Base-by-base conservation (phyloP, 2,888 invertebrate species). In the Trichogramma evanescens region DNA sequence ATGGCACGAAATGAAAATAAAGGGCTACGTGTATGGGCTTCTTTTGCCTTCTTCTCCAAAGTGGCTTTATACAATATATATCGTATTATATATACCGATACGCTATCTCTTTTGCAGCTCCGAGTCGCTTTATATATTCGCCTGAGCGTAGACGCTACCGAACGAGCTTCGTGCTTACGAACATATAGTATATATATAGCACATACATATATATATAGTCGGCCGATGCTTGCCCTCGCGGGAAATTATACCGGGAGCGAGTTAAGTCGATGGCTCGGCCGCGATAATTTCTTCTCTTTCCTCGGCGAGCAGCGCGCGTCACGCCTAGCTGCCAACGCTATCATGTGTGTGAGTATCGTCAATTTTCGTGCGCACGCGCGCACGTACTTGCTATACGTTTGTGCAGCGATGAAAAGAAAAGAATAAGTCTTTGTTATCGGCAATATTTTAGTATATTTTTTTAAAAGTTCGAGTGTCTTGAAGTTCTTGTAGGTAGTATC, bases 1-100 rank as follows among this genome's bases (percentile, higher is more conserved):
- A 74, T 26, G 26, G 26, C 26, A 70, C 73, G 71, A 75, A 69
- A 74, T 73, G 72, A 70, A 74, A 74, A 73, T 73, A 70, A 72
- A 66, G 26, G 66, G 59, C 50, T 67, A 66, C 26, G 26, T 26
- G 26, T 26, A 26, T 26, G 26, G 26, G 26, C 26, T 26, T 26
- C 26, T 26, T 26, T 26, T 26, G 26, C 26, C 26, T 26, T 26
- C 26, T 26, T 26, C 26, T 26, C 26, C 26, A 26, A 26, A 26
- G 26, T 26, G 26, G 26, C 26, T 26, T 26, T 26, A 26, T 26
- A 26, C 26, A 26, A 26, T 26, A 26, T 26, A 26, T 26, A 26
- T 26, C 26, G 26, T 26, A 26, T 26, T 65, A 59, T 58, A 59
- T 43, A 42, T 26, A 26, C 26, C 26, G 26, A 26, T 26, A 26